phyloP scores from a whole-genome alignment of 2,113 vertebrate genomes.

The Periophthalmodon schlosseri region DNA sequence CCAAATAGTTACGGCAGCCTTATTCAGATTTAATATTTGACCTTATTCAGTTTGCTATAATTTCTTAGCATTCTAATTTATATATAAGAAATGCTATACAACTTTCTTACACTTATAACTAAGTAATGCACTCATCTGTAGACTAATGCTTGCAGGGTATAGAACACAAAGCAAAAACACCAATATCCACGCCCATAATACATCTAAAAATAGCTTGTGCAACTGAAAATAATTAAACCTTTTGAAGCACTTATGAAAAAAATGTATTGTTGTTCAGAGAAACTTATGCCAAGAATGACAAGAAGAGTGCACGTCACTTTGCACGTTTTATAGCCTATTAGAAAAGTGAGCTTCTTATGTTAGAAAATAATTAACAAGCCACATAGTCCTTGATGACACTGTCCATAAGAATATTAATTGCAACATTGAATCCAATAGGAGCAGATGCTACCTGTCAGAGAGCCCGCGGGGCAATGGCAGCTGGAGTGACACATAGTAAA shows the following conservation, averaged over 20 bases:
- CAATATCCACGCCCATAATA: not conserved
- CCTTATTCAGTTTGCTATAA: not conserved
- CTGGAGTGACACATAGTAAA: constrained; percentile 10
- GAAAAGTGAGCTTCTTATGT: not conserved
- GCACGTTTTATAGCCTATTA: not conserved
- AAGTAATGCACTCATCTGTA: not conserved
- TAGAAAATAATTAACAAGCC: not conserved
- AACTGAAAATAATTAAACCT: not conserved
- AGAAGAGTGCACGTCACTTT: not conserved
- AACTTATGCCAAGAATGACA: not conserved
- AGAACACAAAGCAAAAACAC: not conserved
- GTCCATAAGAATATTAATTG: constrained; percentile 14
- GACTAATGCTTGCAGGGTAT: not conserved
- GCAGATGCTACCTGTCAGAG: constrained; percentile 21
- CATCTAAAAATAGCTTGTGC: not conserved
- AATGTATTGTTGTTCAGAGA: not conserved
- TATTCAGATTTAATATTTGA: not conserved
- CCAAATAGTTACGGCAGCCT: not conserved
- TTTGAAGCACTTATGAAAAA: not conserved
- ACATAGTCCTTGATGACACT: not conserved
- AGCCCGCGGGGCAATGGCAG: not conserved
- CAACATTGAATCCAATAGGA: constrained; percentile 5
- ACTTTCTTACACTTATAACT: not conserved
- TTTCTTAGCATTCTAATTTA: not conserved
- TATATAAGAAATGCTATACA: not conserved